Conservation (phyloP, 2,113 vertebrate genomes). For the Pyrgilauda ruficollis region DNA sequence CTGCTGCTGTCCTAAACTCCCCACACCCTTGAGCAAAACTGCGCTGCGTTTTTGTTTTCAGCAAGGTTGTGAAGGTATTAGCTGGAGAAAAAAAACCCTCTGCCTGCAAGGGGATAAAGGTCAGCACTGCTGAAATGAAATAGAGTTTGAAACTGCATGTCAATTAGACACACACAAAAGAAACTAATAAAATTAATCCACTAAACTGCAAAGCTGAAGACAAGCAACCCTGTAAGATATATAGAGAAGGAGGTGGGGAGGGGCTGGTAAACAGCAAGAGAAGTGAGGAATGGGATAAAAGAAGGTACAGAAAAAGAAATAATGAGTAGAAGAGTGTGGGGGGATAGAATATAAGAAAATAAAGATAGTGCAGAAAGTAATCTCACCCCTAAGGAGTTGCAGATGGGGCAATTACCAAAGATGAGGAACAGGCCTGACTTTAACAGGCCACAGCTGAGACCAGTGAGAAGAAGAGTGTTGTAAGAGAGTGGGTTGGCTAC, state of each 20-base stretch:
- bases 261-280: slow-evolving; percentile 7
- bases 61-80: background rate
- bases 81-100: background rate
- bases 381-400: too few species aligned
- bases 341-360: too few species aligned
- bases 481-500: too few species aligned
- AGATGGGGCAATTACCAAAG: too few species aligned
- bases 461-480: too few species aligned
- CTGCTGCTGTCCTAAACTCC: background rate
- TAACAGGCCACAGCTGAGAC: too few species aligned
- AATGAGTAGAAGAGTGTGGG: background rate
- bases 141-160: slow-evolving; percentile 43
- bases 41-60: background rate
- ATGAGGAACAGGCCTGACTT: too few species aligned
- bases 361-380: too few species aligned
- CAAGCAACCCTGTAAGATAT: slow-evolving; percentile 6
- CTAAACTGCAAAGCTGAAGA: slow-evolving; percentile 14
- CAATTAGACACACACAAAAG: slow-evolving; percentile 63
- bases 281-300: background rate
- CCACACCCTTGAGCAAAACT: background rate
- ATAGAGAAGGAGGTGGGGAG: background rate
- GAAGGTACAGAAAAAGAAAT: background rate
- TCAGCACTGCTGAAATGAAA: slow-evolving; percentile 56
- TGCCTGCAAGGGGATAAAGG: slow-evolving; percentile 28
- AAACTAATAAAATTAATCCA: slow-evolving; percentile 59